These are phyloP conservation scores for Fissipunctia ypsillon DNA, from an alignment of 2,888 invertebrate species.

Conservation along the genomic window DNA sequence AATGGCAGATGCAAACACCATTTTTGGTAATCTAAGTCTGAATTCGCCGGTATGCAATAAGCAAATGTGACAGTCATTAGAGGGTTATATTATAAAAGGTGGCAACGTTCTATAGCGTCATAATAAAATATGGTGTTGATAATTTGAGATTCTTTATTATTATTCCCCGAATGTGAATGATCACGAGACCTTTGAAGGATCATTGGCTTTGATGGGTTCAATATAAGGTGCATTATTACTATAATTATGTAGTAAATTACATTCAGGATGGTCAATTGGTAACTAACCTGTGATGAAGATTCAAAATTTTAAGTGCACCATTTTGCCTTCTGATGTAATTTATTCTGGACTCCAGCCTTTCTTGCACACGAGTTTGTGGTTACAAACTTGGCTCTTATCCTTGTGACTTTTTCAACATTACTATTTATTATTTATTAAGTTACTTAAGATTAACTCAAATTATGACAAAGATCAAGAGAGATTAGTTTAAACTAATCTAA, in stretches of 20 bases:
- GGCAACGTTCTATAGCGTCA: neutral
- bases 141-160: neutral
- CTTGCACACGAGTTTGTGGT: too few species aligned
- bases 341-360: too few species aligned
- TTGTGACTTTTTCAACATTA: too few species aligned
- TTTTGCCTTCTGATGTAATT: neutral
- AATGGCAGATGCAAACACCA: too few species aligned
- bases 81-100: neutral
- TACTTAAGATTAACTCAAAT: too few species aligned
- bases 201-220: slow-evolving; percentile 7
- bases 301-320: neutral
- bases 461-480: too few species aligned
- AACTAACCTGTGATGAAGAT: neutral
- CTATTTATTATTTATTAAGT: too few species aligned
- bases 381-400: too few species aligned
- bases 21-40: neutral
- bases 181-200: neutral
- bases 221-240: neutral
- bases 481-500: too few species aligned
- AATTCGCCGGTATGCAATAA: neutral
- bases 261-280: neutral
- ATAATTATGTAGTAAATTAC: neutral
- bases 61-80: neutral
- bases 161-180: neutral
- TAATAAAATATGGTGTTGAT: neutral